Percentiles rank a stretch among this genome's conserved stretches.
phyloP scores from a whole-genome alignment of 2,113 vertebrate species.

The Phylloscopus whistleri region DNA sequence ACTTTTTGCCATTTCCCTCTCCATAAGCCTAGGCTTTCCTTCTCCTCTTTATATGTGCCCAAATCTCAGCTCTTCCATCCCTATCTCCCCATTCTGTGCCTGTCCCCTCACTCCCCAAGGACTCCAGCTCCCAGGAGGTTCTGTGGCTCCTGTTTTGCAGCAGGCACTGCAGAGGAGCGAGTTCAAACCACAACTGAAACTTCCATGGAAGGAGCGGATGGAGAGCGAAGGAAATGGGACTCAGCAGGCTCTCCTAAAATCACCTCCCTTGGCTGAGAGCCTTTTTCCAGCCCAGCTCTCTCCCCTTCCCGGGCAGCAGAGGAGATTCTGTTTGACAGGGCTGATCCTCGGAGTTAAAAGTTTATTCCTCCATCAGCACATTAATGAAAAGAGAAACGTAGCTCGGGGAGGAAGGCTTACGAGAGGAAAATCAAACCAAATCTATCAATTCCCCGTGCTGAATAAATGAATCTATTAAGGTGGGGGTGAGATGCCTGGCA shows the following conservation, averaged over 20 bases:
- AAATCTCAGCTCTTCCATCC: neutral
- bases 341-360: conserved; percentile 21
- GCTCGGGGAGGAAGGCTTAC: conserved; percentile 28
- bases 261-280: neutral
- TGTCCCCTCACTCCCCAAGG: neutral
- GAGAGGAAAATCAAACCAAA: conserved; percentile 20
- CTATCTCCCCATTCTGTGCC: neutral
- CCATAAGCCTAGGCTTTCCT: neutral
- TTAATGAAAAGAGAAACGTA: conserved; percentile 28
- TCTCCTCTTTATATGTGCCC: rapidly evolving
- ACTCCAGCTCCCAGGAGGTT: neutral
- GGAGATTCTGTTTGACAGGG: conserved; percentile 12
- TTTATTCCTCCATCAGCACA: conserved; percentile 43
- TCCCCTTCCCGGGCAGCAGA: neutral
- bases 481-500: neutral
- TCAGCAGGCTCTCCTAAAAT: neutral
- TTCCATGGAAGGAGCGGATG: neutral
- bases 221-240: neutral
- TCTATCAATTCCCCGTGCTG: conserved; percentile 16
- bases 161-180: neutral
- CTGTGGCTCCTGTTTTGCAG: neutral
- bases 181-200: neutral
- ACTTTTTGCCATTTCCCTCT: neutral
- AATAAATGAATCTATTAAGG: conserved; percentile 24
- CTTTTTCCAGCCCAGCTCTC: neutral